These are phyloP conservation scores for Orchesella flavescens DNA, from an alignment of 2,888 invertebrate species.

Conservation along the genomic window DNA sequence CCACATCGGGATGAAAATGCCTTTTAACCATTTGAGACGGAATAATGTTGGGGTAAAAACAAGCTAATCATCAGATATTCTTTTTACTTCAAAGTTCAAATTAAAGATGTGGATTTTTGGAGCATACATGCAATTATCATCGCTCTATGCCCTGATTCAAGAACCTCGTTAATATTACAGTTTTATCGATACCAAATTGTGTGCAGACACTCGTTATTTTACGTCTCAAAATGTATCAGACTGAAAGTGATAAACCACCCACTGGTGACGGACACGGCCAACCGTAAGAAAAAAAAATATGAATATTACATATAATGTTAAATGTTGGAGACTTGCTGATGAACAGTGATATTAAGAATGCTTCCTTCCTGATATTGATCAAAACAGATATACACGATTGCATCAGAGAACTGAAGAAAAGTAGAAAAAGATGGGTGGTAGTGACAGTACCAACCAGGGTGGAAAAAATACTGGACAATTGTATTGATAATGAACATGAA, in stretches of 20 bases:
- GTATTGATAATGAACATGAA: background rate
- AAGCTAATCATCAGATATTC: background rate
- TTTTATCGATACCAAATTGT: too few species aligned
- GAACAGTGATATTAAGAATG: background rate
- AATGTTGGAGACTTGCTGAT: too few species aligned
- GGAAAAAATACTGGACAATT: conserved; percentile 28
- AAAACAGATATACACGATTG: background rate
- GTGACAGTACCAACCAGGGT: conserved; percentile 13
- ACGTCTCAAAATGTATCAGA: conserved; percentile 34
- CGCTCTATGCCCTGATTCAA: too few species aligned
- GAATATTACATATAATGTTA: too few species aligned
- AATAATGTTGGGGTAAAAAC: background rate
- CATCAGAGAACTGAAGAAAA: background rate
- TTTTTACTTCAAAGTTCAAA: background rate
- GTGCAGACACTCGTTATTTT: background rate
- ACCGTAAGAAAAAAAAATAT: too few species aligned
- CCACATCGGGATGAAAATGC: background rate
- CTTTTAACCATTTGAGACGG: background rate
- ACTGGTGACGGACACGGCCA: conserved; percentile 29
- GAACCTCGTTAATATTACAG: too few species aligned
- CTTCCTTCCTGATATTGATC: conserved; percentile 30
- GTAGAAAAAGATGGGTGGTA: conserved; percentile 8
- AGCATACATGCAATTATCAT: background rate
- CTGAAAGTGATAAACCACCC: conserved; percentile 37
- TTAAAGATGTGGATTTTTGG: background rate